Conservation (phyloP, 2,113 vertebrate species). For the Chaenocephalus aceratus region DNA sequence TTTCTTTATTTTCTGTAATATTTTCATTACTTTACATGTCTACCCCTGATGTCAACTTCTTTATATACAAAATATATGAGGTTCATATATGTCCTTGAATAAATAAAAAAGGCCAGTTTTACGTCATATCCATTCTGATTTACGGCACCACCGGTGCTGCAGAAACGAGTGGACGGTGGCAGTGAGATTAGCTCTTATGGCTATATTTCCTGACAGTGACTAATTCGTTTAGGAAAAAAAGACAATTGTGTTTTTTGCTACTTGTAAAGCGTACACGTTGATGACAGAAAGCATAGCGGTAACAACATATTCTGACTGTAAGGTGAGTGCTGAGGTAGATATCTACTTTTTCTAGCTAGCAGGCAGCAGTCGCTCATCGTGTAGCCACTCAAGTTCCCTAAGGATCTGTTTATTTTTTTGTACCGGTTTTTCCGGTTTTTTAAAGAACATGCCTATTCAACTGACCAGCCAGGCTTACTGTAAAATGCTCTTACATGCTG, state of each 20-base stretch:
- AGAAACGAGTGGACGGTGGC: slow-evolving; percentile 44
- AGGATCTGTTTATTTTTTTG: not conserved
- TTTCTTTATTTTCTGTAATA: too few relatives aligned
- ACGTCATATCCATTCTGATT: slow-evolving; percentile 1
- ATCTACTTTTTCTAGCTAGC: slow-evolving; percentile 57
- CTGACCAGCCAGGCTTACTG: slow-evolving; percentile 96
- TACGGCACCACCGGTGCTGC: slow-evolving; percentile 62
- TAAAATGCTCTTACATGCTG: slow-evolving; percentile 95
- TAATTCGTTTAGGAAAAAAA: not conserved
- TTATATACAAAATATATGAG: too few relatives aligned
- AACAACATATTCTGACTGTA: not conserved
- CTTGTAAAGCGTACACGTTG: slow-evolving; percentile 10
- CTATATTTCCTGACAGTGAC: not conserved
- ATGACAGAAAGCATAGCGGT: not conserved
- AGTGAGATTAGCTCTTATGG: slow-evolving; percentile 48
- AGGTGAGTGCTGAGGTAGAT: slow-evolving; percentile 29
- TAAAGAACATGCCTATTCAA: slow-evolving; percentile 86
- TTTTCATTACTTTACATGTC: too few relatives aligned
- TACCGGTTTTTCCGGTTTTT: not conserved
- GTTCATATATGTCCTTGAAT: too few relatives aligned
- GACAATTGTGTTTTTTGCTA: not conserved
- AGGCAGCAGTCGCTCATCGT: slow-evolving; percentile 15
- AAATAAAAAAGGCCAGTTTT: slow-evolving; percentile 11
- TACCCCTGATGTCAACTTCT: too few relatives aligned
- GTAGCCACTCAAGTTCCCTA: slow-evolving; percentile 16